A percentile compares a stretch with the other conserved stretches of the same genome.
Conservation (phyloP, 2,888 invertebrate genomes). For the Blomia tropicalis region DNA sequence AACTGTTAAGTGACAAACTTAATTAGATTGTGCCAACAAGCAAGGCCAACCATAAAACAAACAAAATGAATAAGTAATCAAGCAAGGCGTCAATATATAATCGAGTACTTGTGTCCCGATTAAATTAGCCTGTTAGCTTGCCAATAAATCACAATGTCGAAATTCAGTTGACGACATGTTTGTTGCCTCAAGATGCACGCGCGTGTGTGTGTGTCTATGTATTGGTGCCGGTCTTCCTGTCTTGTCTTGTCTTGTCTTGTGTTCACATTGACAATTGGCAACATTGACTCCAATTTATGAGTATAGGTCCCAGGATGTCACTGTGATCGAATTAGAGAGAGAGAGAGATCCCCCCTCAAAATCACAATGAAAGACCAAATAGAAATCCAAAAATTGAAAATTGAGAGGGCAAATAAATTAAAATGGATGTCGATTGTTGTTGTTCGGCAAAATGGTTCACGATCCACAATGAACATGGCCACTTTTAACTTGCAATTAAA, state of each 20-base stretch:
- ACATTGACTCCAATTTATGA: no score
- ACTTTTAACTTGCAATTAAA: conserved; percentile 4
- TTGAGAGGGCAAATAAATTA: conserved; percentile 6
- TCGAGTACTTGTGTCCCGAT: conserved; percentile 1
- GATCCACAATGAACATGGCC: not conserved
- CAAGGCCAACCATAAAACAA: not conserved
- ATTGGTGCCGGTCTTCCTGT: no score
- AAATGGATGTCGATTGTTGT: conserved; percentile 1
- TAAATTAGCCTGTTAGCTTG: conserved; percentile 9
- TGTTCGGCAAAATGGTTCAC: not conserved
- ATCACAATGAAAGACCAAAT: not conserved
- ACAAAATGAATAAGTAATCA: conserved; percentile 11
- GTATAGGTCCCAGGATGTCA: no score
- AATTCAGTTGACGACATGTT: no score
- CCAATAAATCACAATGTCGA: not conserved
- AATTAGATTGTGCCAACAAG: conserved; percentile 9
- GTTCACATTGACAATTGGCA: no score
- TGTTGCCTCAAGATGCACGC: no score
- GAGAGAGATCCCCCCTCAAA: not conserved
- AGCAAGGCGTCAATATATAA: not conserved
- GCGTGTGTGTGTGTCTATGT: no score
- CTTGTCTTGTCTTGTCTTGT: no score
- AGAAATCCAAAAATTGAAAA: not conserved
- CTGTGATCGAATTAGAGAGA: no score
- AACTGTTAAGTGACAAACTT: conserved; percentile 6